phyloP scores from a whole-genome alignment of 1,140 invertebrate genomes.

The Drosophila chauvacae region DNA sequence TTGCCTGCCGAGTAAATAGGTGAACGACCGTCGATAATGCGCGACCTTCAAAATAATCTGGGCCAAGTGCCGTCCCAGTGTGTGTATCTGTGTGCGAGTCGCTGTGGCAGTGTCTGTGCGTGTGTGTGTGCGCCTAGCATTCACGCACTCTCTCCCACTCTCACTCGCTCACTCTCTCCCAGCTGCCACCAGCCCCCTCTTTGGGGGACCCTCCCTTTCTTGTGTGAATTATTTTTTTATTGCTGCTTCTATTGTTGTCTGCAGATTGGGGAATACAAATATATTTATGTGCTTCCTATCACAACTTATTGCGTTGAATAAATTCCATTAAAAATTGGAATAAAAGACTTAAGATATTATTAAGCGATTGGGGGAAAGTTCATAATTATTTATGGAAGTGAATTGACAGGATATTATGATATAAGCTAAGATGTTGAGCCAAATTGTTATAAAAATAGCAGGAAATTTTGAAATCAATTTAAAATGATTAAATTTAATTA shows the following conservation, averaged over 20 bases:
- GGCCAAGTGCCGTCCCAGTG: constrained; percentile 82
- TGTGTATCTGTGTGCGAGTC: constrained; percentile 27
- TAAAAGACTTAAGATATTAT: not conserved
- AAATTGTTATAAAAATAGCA: not conserved
- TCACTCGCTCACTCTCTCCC: constrained; percentile 24
- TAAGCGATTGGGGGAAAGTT: not conserved
- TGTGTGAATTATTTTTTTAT: constrained; percentile 35
- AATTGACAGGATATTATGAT: not conserved
- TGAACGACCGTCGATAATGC: constrained; percentile 84
- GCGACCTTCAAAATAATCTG: constrained; percentile 84
- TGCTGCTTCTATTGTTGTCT: constrained; percentile 41
- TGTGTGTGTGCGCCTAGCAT: constrained; percentile 26
- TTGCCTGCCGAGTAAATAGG: constrained; percentile 67
- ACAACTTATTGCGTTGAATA: constrained; percentile 6
- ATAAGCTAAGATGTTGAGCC: fast-evolving
- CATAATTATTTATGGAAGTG: not conserved
- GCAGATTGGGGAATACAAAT: constrained; percentile 50
- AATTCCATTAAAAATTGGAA: not conserved
- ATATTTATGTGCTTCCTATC: constrained; percentile 43
- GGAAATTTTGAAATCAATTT: not conserved
- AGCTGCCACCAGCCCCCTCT: not conserved
- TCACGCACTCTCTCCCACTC: constrained; percentile 43
- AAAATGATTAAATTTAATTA: no score
- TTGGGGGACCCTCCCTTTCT: not conserved
- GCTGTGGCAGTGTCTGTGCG: constrained; percentile 4